Base-by-base conservation (phyloP, 23 tunicate genomes). In the Halocynthia aurantium region DNA sequence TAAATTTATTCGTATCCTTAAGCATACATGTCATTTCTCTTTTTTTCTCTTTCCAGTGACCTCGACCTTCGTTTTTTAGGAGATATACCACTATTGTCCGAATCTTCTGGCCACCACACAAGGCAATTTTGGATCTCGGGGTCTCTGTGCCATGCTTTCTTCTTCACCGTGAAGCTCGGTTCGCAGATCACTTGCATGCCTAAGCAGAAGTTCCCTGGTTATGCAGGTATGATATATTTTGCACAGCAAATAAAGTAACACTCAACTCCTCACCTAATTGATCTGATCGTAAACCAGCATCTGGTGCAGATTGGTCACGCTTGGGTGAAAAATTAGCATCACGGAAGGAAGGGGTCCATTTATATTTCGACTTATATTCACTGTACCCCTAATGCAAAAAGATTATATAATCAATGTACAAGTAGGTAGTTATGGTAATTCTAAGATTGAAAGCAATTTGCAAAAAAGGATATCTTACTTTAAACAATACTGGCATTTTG, bases 271-370 rank as follows among this genome's bases (percentile, higher is more conserved):
- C 44, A 50, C 52, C 69, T 53, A 92, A 50, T 51, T 92, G 84
- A 67, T 92, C 98, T 7, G 98, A 92, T 68, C 98, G 57, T 50
- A 92, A 63, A 7, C 98, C 98, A 66, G 98, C 98, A 20, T 92
- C 92, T 6, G 80, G 83, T 9, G 77, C 76, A 18, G 63, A 15
- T 76, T 92, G 98, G 53, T 82, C 69, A n/a, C n/a, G 50, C 8
- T 73, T 74, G 0, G 98, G 88, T 66, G 71, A 9, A 71, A 92
- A 92, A 64, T 79, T n/a, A 10, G 88, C 85, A 10, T 88, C 82
- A 4, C 88, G 61, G 69, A 44, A 92, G 52, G 98, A 92, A 6
- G 86, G 92, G 18, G 83, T 72, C 98, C 98, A 92, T 54, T 82
- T 73, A 72, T 77, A 92, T 11, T 63, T 80, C 31, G 81, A 63